Percentiles rank a stretch among this genome's conserved stretches.
Conservation (phyloP, 2,113 vertebrate genomes). For the Bettongia penicillata region DNA sequence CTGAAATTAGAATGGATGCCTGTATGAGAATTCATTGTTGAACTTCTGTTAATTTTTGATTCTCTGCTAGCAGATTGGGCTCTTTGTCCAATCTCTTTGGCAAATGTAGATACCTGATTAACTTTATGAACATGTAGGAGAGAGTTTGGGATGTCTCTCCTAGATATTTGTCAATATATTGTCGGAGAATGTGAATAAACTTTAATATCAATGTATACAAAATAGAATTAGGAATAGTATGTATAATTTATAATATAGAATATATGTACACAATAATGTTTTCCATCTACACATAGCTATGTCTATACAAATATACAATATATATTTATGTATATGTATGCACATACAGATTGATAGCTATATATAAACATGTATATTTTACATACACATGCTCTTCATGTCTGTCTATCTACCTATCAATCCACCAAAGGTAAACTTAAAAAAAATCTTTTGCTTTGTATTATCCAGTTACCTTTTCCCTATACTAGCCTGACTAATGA, state of each 20-base stretch:
- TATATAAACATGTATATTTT: neutral
- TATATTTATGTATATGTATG: no score
- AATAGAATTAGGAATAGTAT: neutral
- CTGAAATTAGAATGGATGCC: neutral
- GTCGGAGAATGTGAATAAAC: conserved; percentile 3
- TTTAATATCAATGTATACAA: neutral
- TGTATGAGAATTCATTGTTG: neutral
- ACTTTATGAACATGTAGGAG: neutral
- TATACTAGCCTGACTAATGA: neutral
- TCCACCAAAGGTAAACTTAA: neutral
- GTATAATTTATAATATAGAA: neutral
- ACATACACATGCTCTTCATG: neutral
- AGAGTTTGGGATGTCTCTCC: neutral
- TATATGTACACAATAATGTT: neutral
- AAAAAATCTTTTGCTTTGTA: neutral
- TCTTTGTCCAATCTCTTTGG: neutral
- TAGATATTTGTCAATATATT: neutral
- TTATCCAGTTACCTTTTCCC: neutral
- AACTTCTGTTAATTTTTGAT: conserved; percentile 27
- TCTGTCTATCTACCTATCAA: neutral
- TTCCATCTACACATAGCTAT: neutral
- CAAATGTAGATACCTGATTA: neutral
- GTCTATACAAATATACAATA: neutral
- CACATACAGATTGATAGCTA: neutral
- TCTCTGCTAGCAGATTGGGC: neutral